Evolutionary conservation across 2,797 vertebrate genomes (phyloP).

Genomic region (Anguilla anguilla): DNA sequence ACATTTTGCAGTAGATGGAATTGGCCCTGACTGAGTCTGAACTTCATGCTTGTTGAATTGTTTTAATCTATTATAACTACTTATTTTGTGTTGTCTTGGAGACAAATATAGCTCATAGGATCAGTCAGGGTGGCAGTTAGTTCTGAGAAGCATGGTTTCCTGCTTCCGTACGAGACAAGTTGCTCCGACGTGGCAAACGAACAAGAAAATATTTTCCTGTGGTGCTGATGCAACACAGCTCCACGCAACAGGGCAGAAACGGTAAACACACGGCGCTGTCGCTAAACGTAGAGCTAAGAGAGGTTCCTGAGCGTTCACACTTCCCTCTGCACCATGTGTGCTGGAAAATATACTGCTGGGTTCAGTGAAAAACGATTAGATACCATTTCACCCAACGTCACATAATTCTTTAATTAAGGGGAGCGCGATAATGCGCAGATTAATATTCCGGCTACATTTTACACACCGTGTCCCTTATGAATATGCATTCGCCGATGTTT

Average conservation of each 20-base stretch:
- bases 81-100: background rate
- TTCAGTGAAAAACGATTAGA: slow-evolving; percentile 57
- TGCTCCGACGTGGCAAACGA: background rate
- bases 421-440: slow-evolving; percentile 69
- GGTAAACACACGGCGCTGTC: slow-evolving; percentile 10
- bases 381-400: slow-evolving; percentile 74
- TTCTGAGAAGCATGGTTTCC: background rate
- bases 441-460: slow-evolving; percentile 63
- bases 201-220: background rate
- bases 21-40: background rate
- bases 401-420: slow-evolving; percentile 72
- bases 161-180: background rate
- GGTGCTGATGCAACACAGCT: background rate
- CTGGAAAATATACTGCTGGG: background rate
- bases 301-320: background rate
- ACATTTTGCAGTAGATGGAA: background rate
- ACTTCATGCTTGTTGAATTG: background rate
- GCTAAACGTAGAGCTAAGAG: background rate
- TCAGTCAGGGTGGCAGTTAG: background rate
- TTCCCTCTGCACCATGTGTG: background rate
- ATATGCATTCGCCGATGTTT: slow-evolving; percentile 68
- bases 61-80: background rate
- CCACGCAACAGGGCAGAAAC: background rate
- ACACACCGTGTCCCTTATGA: slow-evolving; percentile 70
- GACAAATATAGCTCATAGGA: background rate